Evolutionary conservation across 1,140 invertebrate genomes (phyloP).

Genomic region (Macrotrachela quadricornifera): DNA sequence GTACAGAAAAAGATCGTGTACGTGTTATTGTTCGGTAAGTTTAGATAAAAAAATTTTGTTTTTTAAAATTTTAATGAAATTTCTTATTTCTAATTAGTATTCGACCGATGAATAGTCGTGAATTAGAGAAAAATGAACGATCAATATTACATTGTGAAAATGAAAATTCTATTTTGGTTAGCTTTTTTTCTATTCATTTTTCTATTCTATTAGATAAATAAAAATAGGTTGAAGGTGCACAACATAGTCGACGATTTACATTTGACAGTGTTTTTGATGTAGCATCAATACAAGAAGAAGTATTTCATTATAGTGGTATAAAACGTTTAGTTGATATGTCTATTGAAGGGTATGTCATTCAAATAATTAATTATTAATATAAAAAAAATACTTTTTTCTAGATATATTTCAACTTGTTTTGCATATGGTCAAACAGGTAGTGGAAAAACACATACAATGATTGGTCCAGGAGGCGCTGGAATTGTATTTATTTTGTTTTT

Average conservation of each 20-base stretch:
- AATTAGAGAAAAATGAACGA: neutral
- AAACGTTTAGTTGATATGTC: constrained; percentile 26
- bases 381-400: constrained; percentile 10
- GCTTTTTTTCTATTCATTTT: constrained; percentile 2
- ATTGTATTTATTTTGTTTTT: neutral
- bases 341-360: constrained; percentile 19
- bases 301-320: constrained; percentile 27
- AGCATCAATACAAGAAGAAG: constrained; percentile 22
- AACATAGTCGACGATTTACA: no score
- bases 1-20: neutral
- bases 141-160: constrained; percentile 2
- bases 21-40: constrained; percentile 2
- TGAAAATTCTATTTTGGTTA: neutral
- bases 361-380: neutral
- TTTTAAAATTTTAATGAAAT: no score
- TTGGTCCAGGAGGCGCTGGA: constrained; percentile 26
- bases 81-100: neutral
- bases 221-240: no score
- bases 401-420: constrained; percentile 43
- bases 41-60: no score
- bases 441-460: constrained; percentile 32
- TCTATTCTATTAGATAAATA: no score
- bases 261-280: constrained; percentile 30
- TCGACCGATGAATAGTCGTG: neutral
- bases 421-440: constrained; percentile 31